Conservation (phyloP, 2,113 vertebrate genomes). For the Lasiurus borealis region DNA sequence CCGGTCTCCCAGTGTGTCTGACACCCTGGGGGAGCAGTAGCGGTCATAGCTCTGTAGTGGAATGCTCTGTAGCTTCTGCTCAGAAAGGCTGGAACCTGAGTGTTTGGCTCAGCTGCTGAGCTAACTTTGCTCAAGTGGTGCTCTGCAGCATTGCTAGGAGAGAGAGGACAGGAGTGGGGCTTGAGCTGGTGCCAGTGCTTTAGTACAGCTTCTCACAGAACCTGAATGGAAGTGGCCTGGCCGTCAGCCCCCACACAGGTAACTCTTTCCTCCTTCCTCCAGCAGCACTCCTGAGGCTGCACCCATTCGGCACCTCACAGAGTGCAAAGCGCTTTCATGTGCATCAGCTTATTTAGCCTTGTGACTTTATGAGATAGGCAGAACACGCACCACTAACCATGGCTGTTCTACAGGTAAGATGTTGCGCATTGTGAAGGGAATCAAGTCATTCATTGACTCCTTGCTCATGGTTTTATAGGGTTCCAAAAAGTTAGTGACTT, state of each 20-base stretch:
- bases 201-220: conserved; percentile 81
- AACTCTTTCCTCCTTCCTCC: conserved; percentile 65
- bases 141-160: conserved; percentile 78
- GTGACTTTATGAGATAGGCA: background rate
- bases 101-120: conserved; percentile 79
- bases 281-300: background rate
- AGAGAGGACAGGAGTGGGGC: conserved; percentile 75
- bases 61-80: conserved; percentile 79
- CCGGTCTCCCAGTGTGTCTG: conserved; percentile 37
- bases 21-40: conserved; percentile 66
- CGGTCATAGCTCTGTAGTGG: conserved; percentile 74
- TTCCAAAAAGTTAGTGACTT: conserved; percentile 18
- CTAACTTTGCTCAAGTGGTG: conserved; percentile 79
- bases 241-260: conserved; percentile 72
- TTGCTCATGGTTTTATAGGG: background rate
- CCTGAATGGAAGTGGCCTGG: conserved; percentile 79
- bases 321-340: background rate
- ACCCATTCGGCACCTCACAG: background rate
- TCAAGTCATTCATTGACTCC: background rate
- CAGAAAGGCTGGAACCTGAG: conserved; percentile 79
- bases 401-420: background rate
- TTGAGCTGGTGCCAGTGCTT: conserved; percentile 78
- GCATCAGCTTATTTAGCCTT: background rate
- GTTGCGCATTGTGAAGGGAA: background rate
- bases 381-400: background rate